phyloP scores from a whole-genome alignment of 2,888 invertebrate genomes.

The Sinotaia quadrata region DNA sequence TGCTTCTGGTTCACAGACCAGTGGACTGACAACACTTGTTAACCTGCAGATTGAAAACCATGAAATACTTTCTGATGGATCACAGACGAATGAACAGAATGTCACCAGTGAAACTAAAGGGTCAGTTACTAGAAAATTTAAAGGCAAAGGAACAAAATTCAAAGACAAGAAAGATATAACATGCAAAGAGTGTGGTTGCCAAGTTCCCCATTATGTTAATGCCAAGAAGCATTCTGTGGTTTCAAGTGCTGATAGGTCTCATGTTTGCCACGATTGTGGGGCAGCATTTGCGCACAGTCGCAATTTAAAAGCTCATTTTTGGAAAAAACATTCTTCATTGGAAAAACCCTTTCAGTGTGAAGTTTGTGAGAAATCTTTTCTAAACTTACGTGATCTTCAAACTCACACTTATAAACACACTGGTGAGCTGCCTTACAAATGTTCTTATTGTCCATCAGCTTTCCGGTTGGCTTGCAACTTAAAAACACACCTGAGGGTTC shows the following conservation, averaged over 20 bases:
- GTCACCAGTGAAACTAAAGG: too few relatives aligned
- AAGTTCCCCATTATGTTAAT: not conserved
- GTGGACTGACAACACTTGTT: too few relatives aligned
- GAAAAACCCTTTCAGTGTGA: not conserved
- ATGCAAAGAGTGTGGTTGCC: constrained; percentile 2
- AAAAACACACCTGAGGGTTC: constrained; percentile 22
- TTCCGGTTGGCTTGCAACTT: constrained; percentile 24
- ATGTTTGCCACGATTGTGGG: not conserved
- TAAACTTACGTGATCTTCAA: constrained; percentile 11
- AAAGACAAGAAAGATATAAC: not conserved
- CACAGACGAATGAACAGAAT: too few relatives aligned
- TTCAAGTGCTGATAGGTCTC: not conserved
- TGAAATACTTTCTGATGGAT: too few relatives aligned
- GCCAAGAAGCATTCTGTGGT: not conserved
- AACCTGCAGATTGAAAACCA: too few relatives aligned
- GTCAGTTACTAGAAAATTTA: too few relatives aligned
- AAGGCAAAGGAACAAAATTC: not conserved
- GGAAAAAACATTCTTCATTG: not conserved
- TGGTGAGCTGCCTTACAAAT: constrained; percentile 12
- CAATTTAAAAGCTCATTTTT: constrained; percentile 1
- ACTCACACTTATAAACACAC: constrained; percentile 6
- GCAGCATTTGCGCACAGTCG: not conserved
- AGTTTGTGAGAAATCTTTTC: constrained; percentile 2
- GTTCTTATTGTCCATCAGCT: constrained; percentile 17
- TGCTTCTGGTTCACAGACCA: not conserved